Evolutionary conservation across 1,140 invertebrate species (phyloP).

Genomic region (Drosophila neocordata): DNA sequence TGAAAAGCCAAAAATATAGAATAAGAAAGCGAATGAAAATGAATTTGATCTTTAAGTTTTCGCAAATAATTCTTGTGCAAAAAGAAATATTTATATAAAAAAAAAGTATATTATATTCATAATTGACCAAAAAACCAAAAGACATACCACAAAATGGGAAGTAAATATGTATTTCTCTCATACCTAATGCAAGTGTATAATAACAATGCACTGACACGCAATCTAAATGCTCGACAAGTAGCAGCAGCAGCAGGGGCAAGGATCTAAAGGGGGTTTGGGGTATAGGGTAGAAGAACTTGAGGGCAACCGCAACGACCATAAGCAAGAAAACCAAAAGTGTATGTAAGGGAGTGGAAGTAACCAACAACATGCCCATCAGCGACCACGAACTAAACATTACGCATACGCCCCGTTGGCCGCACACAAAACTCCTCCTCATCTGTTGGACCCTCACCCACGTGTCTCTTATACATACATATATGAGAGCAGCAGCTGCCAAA

Average conservation of each 20-base stretch:
- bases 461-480: constrained; percentile 12
- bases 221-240: constrained; percentile 21
- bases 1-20: constrained; percentile 1
- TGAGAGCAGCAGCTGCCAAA: constrained; percentile 47
- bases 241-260: background rate
- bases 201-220: constrained; percentile 52
- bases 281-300: constrained; percentile 31
- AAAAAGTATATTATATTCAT: no score
- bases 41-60: constrained; percentile 10
- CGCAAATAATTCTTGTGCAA: background rate
- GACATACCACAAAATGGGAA: constrained; percentile 1
- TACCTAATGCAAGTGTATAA: constrained; percentile 25
- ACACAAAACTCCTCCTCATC: constrained; percentile 5
- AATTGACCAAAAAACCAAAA: constrained; percentile 4
- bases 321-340: constrained; percentile 38
- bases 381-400: constrained; percentile 44
- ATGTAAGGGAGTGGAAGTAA: background rate
- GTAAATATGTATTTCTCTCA: background rate
- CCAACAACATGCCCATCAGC: constrained; percentile 21
- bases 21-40: background rate
- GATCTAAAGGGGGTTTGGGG: background rate
- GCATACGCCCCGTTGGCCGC: constrained; percentile 37
- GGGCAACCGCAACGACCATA: constrained; percentile 54
- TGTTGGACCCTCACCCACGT: no score
- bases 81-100: no score